Conservation (phyloP, 2,113 vertebrate species). For the Romanogobio albipinnatus region DNA sequence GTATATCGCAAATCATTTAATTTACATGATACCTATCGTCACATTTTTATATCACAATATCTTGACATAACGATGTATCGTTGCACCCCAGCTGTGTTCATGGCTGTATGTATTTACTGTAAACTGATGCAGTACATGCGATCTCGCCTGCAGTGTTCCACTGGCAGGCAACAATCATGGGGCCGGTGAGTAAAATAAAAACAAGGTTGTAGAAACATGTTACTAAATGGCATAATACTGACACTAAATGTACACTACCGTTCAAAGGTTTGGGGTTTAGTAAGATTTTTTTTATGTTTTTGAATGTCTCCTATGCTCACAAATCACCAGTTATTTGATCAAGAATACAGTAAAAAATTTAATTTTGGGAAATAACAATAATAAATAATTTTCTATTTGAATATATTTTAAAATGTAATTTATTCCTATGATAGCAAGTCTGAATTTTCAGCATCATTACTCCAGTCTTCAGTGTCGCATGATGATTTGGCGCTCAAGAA, state of each 20-base stretch:
- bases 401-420: background rate
- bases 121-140: background rate
- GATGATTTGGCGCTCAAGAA: too few species aligned
- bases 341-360: background rate
- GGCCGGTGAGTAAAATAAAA: constrained; percentile 74
- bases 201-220: background rate
- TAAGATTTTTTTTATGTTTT: background rate
- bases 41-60: too few species aligned
- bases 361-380: background rate
- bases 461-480: background rate
- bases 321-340: background rate
- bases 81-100: background rate
- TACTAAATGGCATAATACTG: background rate
- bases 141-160: constrained; percentile 63
- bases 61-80: too few species aligned
- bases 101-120: background rate
- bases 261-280: background rate
- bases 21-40: too few species aligned
- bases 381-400: background rate
- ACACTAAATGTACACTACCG: background rate
- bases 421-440: background rate
- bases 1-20: too few species aligned
- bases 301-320: background rate
- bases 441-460: background rate
- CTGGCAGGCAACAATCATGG: constrained; percentile 83